phyloP scores from a whole-genome alignment of 2,797 vertebrate genomes.

The Neosilurus hyrtlii region DNA sequence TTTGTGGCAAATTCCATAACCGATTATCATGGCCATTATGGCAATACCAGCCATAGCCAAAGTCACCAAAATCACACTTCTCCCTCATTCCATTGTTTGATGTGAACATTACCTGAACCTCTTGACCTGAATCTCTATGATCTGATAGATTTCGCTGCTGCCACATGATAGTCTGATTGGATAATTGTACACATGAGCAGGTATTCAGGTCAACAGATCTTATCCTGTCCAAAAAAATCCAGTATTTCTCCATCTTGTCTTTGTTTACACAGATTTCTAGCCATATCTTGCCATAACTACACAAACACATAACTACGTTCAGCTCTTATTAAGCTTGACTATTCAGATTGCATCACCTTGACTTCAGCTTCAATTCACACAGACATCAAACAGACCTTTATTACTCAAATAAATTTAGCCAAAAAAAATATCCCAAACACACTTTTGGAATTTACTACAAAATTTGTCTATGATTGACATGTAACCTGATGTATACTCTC shows the following conservation, averaged over 20 bases:
- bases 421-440: neutral
- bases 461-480: neutral
- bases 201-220: neutral
- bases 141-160: neutral
- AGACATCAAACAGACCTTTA: constrained; percentile 12
- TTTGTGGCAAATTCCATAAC: neutral
- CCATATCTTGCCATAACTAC: neutral
- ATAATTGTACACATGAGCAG: neutral
- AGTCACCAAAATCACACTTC: neutral
- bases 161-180: neutral
- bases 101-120: neutral
- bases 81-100: neutral
- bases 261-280: neutral
- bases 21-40: neutral
- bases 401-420: neutral
- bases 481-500: neutral
- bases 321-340: neutral
- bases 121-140: neutral
- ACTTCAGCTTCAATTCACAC: constrained; percentile 3
- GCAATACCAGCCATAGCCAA: neutral
- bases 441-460: neutral
- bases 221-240: neutral
- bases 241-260: too few species aligned
- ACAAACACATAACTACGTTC: neutral
- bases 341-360: constrained; percentile 1